Evolutionary conservation across 2,888 invertebrate species (phyloP), one percentile per base, ranked within the genome.

Genomic region (Lepidocyrtinus sp.): DNA sequence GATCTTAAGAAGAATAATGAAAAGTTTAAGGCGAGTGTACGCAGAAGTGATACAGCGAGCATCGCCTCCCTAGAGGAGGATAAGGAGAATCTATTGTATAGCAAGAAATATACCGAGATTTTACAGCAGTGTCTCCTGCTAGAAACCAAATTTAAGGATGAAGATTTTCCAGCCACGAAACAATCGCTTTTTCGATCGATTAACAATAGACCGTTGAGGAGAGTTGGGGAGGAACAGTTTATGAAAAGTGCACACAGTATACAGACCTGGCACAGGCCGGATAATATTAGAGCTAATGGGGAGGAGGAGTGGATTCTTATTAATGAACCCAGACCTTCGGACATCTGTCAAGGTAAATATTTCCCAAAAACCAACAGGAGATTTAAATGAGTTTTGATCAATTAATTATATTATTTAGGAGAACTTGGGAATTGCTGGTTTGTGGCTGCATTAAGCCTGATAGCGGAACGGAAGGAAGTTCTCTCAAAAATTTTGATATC

Each of bases 371-470:
- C n/a, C n/a, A n/a, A n/a, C n/a, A n/a, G n/a, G n/a, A n/a, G n/a
- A n/a, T n/a, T n/a, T n/a, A n/a, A n/a, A n/a, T n/a, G n/a, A n/a
- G n/a, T n/a, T n/a, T n/a, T n/a, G n/a, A n/a, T n/a, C n/a, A n/a
- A n/a, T n/a, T n/a, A n/a, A n/a, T n/a, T n/a, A n/a, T n/a, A n/a
- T 75, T 83, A 84, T 87, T 7, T 88, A 93, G 93, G 96, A 74
- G 94, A 97, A 24, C 91, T 98, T 19, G 98, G 98, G 70, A 98
- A 99, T 90, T 99, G 99, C 89, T 99, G 99, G 99, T 91, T 99
- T 62, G 90, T 99, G 27, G 97, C 97, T 86, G 98, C 99, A 0
- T 90, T 99, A 87, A 97, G 98, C 1, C 97, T 99, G 36, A 90
- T 99, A 45, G 98, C 99, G 0, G 99, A 99, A 89, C 92, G 97